Evolutionary conservation across 2,888 invertebrate species (phyloP).

Genomic region (Gastrophysa polygoni): DNA sequence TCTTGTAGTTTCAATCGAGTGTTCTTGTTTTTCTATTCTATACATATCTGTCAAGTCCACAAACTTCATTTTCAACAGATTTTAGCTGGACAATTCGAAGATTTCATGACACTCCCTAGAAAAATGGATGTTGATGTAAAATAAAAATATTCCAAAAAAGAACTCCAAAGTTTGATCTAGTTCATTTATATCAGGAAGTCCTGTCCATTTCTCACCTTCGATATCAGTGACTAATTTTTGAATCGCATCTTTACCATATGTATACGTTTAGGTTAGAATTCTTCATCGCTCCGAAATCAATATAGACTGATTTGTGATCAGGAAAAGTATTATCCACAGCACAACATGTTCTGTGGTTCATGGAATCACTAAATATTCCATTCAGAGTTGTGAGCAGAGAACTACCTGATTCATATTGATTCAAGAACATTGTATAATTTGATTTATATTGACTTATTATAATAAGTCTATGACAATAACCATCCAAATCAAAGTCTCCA

Average conservation of each 20-base stretch:
- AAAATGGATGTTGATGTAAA: constrained; percentile 9
- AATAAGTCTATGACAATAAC: not conserved
- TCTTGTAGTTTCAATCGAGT: no score
- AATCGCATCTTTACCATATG: constrained; percentile 5
- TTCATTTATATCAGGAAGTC: not conserved
- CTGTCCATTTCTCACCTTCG: constrained; percentile 6
- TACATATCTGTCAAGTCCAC: no score
- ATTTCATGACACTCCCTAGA: not conserved
- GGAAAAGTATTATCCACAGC: constrained; percentile 6
- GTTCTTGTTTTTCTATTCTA: no score
- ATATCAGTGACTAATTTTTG: not conserved
- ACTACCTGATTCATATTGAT: not conserved
- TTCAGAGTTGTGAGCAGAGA: constrained; percentile 7
- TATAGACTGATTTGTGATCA: constrained; percentile 6
- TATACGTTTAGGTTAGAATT: not conserved
- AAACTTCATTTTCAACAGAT: not conserved
- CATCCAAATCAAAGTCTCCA: not conserved
- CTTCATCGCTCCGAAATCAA: constrained; percentile 2
- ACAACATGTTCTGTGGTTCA: constrained; percentile 4
- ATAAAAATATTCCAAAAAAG: constrained; percentile 9
- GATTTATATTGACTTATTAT: not conserved
- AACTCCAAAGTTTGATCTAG: not conserved
- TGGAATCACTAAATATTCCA: constrained; percentile 11
- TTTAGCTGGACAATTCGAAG: not conserved
- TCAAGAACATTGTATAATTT: constrained; percentile 7